phyloP scores from a whole-genome alignment of 2,888 invertebrate species.

The Hyalella azteca region DNA sequence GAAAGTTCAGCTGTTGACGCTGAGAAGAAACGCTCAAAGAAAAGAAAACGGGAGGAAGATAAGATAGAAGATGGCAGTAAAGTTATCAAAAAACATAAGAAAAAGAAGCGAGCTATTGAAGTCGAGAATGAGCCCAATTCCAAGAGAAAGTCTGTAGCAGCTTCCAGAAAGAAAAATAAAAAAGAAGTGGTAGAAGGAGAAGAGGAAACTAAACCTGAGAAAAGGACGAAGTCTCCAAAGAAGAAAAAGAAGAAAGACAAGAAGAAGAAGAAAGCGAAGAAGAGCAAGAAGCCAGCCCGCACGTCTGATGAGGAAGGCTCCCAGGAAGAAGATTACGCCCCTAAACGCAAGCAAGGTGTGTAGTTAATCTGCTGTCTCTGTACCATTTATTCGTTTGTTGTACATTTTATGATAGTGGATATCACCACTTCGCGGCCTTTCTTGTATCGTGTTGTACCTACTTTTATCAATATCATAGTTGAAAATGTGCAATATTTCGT shows the following conservation, averaged over 20 bases:
- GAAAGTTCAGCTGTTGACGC: not conserved
- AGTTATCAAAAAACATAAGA: not conserved
- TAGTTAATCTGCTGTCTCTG: too few species aligned
- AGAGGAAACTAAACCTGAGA: not conserved
- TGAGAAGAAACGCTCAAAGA: not conserved
- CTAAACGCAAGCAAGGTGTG: too few species aligned
- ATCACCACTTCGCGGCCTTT: too few species aligned
- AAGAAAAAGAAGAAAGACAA: constrained; percentile 26
- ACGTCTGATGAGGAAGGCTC: not conserved
- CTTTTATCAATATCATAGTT: too few species aligned
- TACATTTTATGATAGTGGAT: too few species aligned
- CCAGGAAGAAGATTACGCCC: not conserved
- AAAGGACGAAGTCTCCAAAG: not conserved
- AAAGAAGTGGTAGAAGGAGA: not conserved
- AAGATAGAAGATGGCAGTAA: not conserved
- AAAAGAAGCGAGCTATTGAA: not conserved
- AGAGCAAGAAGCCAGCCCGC: constrained; percentile 4
- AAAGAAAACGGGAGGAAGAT: not conserved
- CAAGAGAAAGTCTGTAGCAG: not conserved
- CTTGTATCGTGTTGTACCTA: too few species aligned
- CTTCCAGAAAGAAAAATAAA: not conserved
- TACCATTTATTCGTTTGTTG: too few species aligned
- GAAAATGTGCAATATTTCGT: too few species aligned
- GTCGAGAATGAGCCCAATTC: not conserved
- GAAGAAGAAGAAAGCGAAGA: constrained; percentile 4